phyloP scores from a whole-genome alignment of 1,140 invertebrate genomes.

The Plutomurus gul region DNA sequence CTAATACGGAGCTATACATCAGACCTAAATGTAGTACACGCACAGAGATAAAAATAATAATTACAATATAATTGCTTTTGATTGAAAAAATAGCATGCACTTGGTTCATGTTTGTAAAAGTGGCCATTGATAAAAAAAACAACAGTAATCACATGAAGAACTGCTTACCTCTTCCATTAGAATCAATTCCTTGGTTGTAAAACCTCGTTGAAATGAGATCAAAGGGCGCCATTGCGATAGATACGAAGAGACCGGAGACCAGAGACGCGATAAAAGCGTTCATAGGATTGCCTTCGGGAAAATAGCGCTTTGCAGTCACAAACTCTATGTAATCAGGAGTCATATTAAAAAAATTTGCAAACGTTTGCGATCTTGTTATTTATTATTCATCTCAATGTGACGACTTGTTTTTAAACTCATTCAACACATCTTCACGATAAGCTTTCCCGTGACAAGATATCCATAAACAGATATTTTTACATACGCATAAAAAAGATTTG shows the following conservation, averaged over 20 bases:
- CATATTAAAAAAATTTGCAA: background rate
- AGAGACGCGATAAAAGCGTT: conserved; percentile 75
- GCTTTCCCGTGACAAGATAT: too few species aligned
- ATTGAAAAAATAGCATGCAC: background rate
- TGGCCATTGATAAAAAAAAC: background rate
- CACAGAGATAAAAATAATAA: background rate
- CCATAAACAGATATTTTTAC: background rate
- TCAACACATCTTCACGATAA: too few species aligned
- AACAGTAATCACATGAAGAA: background rate
- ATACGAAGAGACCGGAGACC: conserved; percentile 78
- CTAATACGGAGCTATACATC: conserved; percentile 71
- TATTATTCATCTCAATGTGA: too few species aligned
- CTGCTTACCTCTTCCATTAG: conserved; percentile 55
- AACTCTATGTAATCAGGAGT: background rate
- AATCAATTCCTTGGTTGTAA: conserved; percentile 74
- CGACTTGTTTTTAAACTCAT: too few species aligned
- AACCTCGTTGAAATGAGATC: conserved; percentile 86
- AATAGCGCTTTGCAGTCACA: conserved; percentile 1
- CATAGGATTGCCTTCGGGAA: conserved; percentile 55
- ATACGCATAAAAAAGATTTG: background rate
- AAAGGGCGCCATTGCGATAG: conserved; percentile 83
- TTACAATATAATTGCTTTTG: background rate
- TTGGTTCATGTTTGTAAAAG: background rate
- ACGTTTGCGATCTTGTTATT: too few species aligned
- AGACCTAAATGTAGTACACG: conserved; percentile 59